These are phyloP conservation scores for Callipepla squamata DNA, from an alignment of 2,113 vertebrate species.

Conservation along the genomic window DNA sequence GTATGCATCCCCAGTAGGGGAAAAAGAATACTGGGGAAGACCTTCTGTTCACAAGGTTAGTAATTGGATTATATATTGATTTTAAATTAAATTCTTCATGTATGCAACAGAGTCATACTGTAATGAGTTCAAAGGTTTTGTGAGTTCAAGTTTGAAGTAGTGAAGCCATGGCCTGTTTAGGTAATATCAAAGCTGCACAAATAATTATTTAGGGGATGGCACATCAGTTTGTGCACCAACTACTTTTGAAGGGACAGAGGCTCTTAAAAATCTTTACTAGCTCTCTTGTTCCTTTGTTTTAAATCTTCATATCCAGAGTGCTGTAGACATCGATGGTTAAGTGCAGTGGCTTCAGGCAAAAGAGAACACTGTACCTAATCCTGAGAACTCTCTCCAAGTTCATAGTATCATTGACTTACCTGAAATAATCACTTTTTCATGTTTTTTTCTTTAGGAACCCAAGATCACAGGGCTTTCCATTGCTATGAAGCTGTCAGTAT, in stretches of 20 bases:
- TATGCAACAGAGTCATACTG: neutral
- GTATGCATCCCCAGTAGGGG: neutral
- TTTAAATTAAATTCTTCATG: neutral
- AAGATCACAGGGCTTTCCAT: neutral
- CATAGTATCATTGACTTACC: neutral
- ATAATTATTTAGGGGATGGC: neutral
- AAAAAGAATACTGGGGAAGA: neutral
- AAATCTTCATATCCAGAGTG: neutral
- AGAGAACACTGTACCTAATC: neutral
- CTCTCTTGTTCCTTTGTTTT: neutral
- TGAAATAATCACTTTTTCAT: slow-evolving; percentile 1
- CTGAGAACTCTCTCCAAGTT: neutral
- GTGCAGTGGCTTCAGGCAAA: neutral
- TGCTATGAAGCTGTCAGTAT: neutral
- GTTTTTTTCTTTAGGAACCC: neutral
- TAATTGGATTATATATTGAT: slow-evolving; percentile 32
- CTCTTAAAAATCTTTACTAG: neutral
- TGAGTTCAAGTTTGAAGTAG: neutral
- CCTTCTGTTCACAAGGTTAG: neutral
- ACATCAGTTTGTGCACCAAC: neutral
- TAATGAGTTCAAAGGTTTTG: slow-evolving; percentile 9
- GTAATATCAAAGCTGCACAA: neutral
- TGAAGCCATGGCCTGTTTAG: neutral
- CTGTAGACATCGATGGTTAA: neutral
- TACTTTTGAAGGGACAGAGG: neutral